Evolutionary conservation across 2,888 invertebrate species (phyloP).

Genomic region (Zaprionus lineosus): DNA sequence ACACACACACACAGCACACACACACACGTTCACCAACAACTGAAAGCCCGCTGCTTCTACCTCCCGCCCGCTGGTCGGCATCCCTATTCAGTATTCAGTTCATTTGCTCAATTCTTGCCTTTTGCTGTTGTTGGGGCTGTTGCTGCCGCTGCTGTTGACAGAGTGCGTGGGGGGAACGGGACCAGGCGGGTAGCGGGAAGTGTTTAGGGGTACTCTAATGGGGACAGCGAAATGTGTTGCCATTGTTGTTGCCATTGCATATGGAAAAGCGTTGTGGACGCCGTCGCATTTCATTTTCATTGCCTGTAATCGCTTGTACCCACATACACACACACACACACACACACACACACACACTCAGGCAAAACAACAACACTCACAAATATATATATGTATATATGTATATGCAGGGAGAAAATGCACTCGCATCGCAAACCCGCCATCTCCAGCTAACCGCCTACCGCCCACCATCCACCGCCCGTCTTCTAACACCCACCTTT

Average conservation of each 20-base stretch:
- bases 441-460: constrained; percentile 10
- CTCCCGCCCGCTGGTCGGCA: constrained; percentile 1
- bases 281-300: constrained; percentile 57
- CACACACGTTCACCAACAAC: constrained; percentile 9
- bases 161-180: constrained; percentile 4
- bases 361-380: too few relatives aligned
- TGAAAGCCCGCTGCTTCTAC: constrained; percentile 16
- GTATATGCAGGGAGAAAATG: constrained; percentile 43
- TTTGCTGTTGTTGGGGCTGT: constrained; percentile 14
- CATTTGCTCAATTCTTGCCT: constrained; percentile 55
- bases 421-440: constrained; percentile 19
- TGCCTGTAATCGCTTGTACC: constrained; percentile 38
- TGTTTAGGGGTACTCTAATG: constrained; percentile 32
- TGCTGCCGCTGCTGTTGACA: constrained; percentile 11
- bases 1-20: constrained; percentile 1
- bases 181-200: background rate
- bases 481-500: background rate
- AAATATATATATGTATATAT: too few relatives aligned
- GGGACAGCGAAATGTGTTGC: constrained; percentile 54
- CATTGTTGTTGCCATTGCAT: constrained; percentile 33
- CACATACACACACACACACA: too few relatives aligned
- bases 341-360: too few relatives aligned
- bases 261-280: constrained; percentile 43
- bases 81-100: constrained; percentile 44
- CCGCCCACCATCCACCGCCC: background rate